Base-by-base conservation (phyloP, 2,797 vertebrate genomes). In the Triplophysa bombifrons region DNA sequence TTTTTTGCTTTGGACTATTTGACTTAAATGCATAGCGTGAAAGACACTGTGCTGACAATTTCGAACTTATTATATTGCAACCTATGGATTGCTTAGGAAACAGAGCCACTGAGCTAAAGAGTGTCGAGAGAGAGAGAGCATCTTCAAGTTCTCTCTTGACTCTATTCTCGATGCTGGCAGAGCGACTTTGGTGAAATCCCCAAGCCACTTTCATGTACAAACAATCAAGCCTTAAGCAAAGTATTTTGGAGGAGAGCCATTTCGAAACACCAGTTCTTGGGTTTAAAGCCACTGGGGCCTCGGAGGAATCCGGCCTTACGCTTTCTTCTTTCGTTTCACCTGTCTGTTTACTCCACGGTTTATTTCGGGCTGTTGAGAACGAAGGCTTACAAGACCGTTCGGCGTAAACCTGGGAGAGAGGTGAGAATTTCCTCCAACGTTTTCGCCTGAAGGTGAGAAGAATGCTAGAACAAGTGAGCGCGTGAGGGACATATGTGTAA, bases 61-160 rank as follows among this genome's bases (percentile, higher is more conserved):
- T 85, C 86, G 85, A 73, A 75, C 89, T 90, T 87, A 83, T 91
- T 92, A 72, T 92, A 95, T 93, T 95, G 96, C 97, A 98, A 96
- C 97, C 97, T 95, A 97, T 99, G 94, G 97, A 97, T 96, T 96
- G 96, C 96, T 95, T 96, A 95, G 92, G 94, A 94, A 94, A 94
- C 92, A 94, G 94, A 95, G 94, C 91, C 92, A 91, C 91, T 93
- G 94, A 96, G 94, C 91, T 84, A 80, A 91, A 93, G 82, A 76
- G 86, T 84, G 66, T 82, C 81, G 86, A 89, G 88, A 86, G 84
- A 88, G 82, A 88, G 82, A 53, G 80, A 82, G 61, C 27, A 68
- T 77, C 77, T 70, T 80, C 80, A 44, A 38, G 79, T 84, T 81
- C 78, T 60, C 72, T 80, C 83, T 86, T 76, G 73, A 78, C 76